Evolutionary conservation across 2,888 invertebrate genomes (phyloP), one percentile per base, ranked within the genome.

Genomic region (Lithosia quadra): DNA sequence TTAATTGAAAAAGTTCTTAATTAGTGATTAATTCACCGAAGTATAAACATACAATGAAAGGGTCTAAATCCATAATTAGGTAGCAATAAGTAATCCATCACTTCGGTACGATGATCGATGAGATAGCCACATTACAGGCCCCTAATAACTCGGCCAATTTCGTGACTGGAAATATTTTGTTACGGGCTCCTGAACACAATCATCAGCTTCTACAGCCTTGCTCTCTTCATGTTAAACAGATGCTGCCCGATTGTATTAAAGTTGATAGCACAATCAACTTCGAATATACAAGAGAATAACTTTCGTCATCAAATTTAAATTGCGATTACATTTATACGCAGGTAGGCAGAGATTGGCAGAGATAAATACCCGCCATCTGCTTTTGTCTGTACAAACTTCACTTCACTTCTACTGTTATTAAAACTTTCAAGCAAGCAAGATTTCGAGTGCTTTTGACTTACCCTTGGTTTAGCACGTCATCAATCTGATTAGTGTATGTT

Each of bases 41-140:
- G 62, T 68, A 77, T n/a, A 76, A 74, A 72, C 74, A 79, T 80
- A 77, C 78, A 49, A 49, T n/a, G 9, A n/a, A 77, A 68, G 67
- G 71, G 74, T 78, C 71, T 72, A 76, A 75, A 75, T 72, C 65
- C 63, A 80, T 49, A 49, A 49, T 49, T 80, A 76, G 71, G 70
- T 74, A 66, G 71, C 74, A 81, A 72, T 70, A 68, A 66, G 74
- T 75, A 79, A 86, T 86, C 83, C 80, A 82, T 85, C 83, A 85
- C 64, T 63, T 65, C 61, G 67, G 69, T 71, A 59, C 57, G 64
- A 79, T 79, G 81, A 82, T 82, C 81, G 83, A 81, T 81, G 72
- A 62, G 72, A 73, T 61, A 69, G 34, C 56, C 66, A 57, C 69
- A 66, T 73, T 70, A 61, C 61, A 43, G 61, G 24, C 59, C 74